Conservation (phyloP, 2,797 vertebrate species). For the Odontamblyopus rebecca region DNA sequence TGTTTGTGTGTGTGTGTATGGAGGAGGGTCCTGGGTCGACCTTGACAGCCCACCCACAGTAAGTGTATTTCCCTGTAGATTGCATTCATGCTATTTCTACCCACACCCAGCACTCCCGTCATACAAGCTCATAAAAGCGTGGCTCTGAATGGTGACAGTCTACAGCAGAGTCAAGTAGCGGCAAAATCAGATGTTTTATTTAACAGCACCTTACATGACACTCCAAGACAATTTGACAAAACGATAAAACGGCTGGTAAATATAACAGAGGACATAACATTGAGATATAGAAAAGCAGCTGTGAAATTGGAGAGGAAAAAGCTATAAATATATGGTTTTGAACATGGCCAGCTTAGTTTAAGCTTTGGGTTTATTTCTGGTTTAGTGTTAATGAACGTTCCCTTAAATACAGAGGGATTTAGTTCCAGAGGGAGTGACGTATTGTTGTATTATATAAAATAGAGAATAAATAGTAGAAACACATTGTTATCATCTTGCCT, state of each 20-base stretch:
- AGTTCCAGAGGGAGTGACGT: too few species aligned
- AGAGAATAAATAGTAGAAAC: too few species aligned
- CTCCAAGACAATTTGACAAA: background rate
- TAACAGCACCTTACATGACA: background rate
- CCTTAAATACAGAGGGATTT: too few species aligned
- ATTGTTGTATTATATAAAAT: too few species aligned
- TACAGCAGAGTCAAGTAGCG: background rate
- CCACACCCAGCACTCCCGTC: conserved; percentile 3
- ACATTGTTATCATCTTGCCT: too few species aligned
- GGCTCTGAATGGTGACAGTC: background rate
- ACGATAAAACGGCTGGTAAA: background rate
- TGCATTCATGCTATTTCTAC: conserved; percentile 51
- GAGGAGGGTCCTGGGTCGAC: conserved; percentile 36
- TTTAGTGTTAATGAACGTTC: too few species aligned
- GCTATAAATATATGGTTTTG: too few species aligned
- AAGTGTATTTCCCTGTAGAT: conserved; percentile 33
- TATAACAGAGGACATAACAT: background rate
- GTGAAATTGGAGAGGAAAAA: background rate
- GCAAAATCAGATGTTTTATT: background rate
- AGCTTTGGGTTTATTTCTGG: too few species aligned
- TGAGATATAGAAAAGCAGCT: background rate
- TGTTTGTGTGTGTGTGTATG: background rate
- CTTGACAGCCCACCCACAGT: conserved; percentile 53
- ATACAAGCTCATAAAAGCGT: conserved; percentile 9
- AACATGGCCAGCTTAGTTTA: too few species aligned